Conservation (phyloP, 2,113 vertebrate genomes). For the Callithrix jacchus region DNA sequence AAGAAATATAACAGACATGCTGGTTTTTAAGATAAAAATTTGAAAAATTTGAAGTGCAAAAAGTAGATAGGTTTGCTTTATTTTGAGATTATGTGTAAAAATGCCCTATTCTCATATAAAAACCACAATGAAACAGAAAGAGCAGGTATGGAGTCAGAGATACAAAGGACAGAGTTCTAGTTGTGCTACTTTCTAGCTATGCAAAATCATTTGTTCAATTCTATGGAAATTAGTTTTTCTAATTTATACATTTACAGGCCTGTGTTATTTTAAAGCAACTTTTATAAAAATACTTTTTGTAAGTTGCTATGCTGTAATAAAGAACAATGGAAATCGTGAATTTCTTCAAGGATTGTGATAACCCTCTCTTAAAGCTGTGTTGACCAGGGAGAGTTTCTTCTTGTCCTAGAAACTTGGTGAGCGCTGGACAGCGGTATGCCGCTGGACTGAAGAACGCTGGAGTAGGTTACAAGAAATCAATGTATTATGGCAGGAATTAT, state of each 20-base stretch:
- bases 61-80: not conserved
- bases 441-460: conserved; percentile 96
- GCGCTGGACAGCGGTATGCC: conserved; percentile 97
- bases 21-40: not conserved
- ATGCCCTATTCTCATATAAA: not conserved
- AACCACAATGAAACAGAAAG: not conserved
- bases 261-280: not conserved
- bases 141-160: not conserved
- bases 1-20: not conserved
- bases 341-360: not conserved
- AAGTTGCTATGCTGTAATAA: not conserved
- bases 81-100: not conserved
- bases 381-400: not conserved
- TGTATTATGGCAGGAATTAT: conserved; percentile 92
- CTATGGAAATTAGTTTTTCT: not conserved
- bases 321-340: not conserved
- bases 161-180: not conserved
- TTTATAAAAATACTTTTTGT: not conserved
- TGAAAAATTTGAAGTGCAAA: not conserved
- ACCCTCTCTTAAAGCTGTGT: not conserved
- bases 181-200: not conserved
- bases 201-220: not conserved
- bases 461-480: conserved; percentile 92
- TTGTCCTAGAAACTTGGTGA: conserved; percentile 91
- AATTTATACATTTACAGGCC: not conserved